These are phyloP conservation scores for Eupithecia exiguata DNA, from an alignment of 2,888 invertebrate species.

Conservation along the genomic window DNA sequence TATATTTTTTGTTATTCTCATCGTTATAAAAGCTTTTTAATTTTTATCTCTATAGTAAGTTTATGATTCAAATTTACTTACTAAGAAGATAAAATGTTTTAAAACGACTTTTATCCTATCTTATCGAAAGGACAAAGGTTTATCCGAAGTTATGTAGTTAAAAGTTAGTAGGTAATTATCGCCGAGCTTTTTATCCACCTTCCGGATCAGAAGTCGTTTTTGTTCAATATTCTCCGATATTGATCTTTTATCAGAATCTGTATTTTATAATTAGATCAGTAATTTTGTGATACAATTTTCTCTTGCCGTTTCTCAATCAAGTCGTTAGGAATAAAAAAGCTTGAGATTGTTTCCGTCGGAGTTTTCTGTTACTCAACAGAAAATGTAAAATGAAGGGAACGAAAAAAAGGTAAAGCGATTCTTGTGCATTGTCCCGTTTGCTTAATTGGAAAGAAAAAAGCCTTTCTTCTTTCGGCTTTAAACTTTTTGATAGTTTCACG, in stretches of 20 bases:
- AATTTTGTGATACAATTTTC: constrained; percentile 6
- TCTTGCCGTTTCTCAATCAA: neutral
- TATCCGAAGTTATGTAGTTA: constrained; percentile 3
- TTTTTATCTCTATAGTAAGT: no score
- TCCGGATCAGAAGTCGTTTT: constrained; percentile 9
- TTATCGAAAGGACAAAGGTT: constrained; percentile 2
- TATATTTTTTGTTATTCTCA: no score
- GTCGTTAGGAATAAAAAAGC: neutral
- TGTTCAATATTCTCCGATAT: constrained; percentile 1
- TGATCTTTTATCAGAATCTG: neutral
- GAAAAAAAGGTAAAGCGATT: neutral
- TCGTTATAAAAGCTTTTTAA: no score
- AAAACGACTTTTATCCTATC: neutral
- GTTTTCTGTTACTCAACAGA: neutral
- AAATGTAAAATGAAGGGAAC: neutral
- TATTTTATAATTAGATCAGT: constrained; percentile 9
- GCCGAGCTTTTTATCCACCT: neutral
- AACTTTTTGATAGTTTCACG: neutral
- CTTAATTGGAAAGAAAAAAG: neutral
- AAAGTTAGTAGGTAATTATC: constrained; percentile 8
- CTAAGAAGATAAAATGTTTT: neutral
- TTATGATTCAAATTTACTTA: no score
- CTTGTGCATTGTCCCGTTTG: neutral
- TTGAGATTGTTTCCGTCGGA: neutral
- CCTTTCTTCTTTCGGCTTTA: neutral